Conservation (phyloP, 2,888 invertebrate genomes). For the Meteorus colon region DNA sequence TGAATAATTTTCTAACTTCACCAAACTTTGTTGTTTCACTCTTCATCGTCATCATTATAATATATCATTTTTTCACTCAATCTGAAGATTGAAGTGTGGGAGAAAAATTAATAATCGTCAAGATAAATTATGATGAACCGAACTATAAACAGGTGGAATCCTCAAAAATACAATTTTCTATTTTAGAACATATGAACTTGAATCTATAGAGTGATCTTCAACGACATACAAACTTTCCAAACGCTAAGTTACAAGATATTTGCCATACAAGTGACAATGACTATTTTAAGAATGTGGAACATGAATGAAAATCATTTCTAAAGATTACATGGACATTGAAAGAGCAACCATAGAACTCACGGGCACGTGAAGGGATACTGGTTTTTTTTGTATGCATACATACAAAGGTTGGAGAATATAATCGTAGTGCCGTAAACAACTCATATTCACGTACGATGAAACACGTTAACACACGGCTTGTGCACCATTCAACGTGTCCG, state of each 20-base stretch:
- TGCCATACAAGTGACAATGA: neutral
- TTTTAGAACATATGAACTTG: too few relatives aligned
- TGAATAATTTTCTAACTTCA: constrained; percentile 6
- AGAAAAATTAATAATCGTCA: too few relatives aligned
- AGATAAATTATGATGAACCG: too few relatives aligned
- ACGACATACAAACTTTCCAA: too few relatives aligned
- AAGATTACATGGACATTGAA: neutral
- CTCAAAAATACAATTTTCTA: too few relatives aligned
- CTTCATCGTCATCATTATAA: too few relatives aligned
- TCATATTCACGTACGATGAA: constrained; percentile 32
- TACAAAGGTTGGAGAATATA: constrained; percentile 47
- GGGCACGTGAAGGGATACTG: too few relatives aligned
- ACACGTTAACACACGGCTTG: neutral
- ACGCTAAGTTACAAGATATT: neutral
- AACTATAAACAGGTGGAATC: too few relatives aligned
- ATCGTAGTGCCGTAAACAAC: constrained; percentile 51
- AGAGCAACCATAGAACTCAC: neutral
- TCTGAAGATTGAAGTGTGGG: too few relatives aligned
- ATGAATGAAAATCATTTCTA: constrained; percentile 6
- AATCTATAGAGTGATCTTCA: too few relatives aligned
- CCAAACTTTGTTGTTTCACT: neutral
- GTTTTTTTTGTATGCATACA: neutral
- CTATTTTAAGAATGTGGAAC: neutral
- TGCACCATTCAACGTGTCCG: constrained; percentile 47
- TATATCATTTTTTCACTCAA: too few relatives aligned